Conservation (phyloP, 2,888 invertebrate species). For the Epirrhoe alternata region DNA sequence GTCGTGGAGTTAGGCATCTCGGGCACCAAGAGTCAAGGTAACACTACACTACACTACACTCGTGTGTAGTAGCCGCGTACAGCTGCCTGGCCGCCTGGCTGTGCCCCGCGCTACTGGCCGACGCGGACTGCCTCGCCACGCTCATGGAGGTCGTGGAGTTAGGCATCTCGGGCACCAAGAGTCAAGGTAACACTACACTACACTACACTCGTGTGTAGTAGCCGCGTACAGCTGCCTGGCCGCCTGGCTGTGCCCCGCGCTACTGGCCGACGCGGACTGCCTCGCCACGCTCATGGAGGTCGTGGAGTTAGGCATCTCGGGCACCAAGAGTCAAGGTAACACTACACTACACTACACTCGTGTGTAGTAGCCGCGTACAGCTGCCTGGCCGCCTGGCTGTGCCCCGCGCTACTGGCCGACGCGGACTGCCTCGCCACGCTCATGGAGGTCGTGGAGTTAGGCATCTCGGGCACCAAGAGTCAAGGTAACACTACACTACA, state of each 20-base stretch:
- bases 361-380: slow-evolving; percentile 97
- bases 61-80: slow-evolving; percentile 97
- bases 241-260: slow-evolving; percentile 96
- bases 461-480: slow-evolving; percentile 97
- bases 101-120: slow-evolving; percentile 94
- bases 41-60: slow-evolving; percentile 89
- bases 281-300: slow-evolving; percentile 97
- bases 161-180: slow-evolving; percentile 98
- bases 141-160: slow-evolving; percentile 98
- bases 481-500: slow-evolving; percentile 79
- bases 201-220: slow-evolving; percentile 96
- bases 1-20: slow-evolving; percentile 99
- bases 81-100: slow-evolving; percentile 97
- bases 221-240: slow-evolving; percentile 96
- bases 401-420: slow-evolving; percentile 96
- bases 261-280: slow-evolving; percentile 96
- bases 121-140: slow-evolving; percentile 95
- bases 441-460: slow-evolving; percentile 98
- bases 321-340: slow-evolving; percentile 92
- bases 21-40: slow-evolving; percentile 93
- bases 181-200: slow-evolving; percentile 83
- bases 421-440: slow-evolving; percentile 96
- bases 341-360: slow-evolving; percentile 90
- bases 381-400: slow-evolving; percentile 96
- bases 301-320: slow-evolving; percentile 98